phyloP scores from a whole-genome alignment of 2,113 vertebrate species.

The Heterotis niloticus region DNA sequence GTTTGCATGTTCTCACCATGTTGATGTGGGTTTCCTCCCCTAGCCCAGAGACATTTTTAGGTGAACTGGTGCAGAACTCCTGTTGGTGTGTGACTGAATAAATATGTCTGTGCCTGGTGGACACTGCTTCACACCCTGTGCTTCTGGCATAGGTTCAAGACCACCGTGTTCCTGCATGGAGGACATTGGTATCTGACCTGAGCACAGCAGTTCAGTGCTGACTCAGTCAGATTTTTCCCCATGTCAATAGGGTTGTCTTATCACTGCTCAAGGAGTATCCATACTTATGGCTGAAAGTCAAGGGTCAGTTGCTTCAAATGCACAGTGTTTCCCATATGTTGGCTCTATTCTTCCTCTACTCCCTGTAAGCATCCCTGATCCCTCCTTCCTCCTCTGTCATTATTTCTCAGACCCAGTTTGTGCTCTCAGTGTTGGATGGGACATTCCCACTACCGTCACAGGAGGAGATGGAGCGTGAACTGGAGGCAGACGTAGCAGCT shows the following conservation, averaged over 20 bases:
- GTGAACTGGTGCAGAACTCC: too few species aligned
- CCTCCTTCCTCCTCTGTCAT: neutral
- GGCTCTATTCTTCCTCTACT: neutral
- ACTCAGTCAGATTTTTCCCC: neutral
- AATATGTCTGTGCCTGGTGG: neutral
- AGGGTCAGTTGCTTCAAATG: neutral
- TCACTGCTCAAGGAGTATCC: neutral
- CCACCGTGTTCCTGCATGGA: neutral
- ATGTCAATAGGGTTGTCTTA: slow-evolving; percentile 6
- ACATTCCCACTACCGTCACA: slow-evolving; percentile 46
- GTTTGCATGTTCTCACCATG: too few species aligned
- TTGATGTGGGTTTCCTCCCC: too few species aligned
- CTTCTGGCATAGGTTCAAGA: too few species aligned
- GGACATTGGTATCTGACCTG: neutral
- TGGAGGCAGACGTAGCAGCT: slow-evolving; percentile 36
- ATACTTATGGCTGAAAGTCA: neutral
- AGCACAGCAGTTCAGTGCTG: neutral
- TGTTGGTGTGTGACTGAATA: neutral
- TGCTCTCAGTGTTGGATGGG: slow-evolving; percentile 52
- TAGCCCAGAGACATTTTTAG: too few species aligned
- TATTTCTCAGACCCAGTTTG: slow-evolving; percentile 46
- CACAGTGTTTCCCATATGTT: neutral
- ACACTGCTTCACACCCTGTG: too few species aligned
- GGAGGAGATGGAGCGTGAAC: slow-evolving; percentile 50
- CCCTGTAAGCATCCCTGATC: neutral